A percentile compares a stretch with the other conserved stretches of the same genome.
These are phyloP conservation scores for Siniperca chuatsi DNA, from an alignment of 2,113 vertebrate genomes.

Conservation along the genomic window DNA sequence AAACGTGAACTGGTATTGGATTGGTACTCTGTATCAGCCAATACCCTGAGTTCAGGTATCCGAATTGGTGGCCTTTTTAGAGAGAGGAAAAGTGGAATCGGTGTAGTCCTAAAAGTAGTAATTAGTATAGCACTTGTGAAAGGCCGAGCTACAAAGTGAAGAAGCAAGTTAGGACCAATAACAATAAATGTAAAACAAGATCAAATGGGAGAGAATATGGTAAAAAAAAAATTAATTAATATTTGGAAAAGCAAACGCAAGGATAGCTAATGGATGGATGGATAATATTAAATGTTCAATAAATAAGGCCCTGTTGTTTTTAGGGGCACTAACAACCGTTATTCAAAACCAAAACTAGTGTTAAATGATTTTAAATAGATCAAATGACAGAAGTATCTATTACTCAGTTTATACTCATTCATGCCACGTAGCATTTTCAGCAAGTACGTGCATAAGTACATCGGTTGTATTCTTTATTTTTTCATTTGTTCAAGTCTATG, in stretches of 20 bases:
- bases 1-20: background rate
- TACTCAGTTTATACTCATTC: background rate
- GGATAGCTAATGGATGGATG: background rate
- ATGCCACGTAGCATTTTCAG: background rate
- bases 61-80: background rate
- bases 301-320: background rate
- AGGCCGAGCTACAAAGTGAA: background rate
- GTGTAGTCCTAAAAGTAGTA: background rate
- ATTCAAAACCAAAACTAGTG: constrained; percentile 2
- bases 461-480: background rate
- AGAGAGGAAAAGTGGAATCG: background rate
- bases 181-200: constrained; percentile 5
- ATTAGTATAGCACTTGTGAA: background rate
- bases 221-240: too few relatives aligned
- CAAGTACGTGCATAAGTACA: background rate
- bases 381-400: background rate
- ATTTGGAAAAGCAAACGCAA: too few relatives aligned
- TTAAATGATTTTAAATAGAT: background rate
- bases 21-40: background rate
- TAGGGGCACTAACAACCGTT: background rate
- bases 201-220: too few relatives aligned
- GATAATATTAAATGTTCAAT: background rate
- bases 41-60: background rate
- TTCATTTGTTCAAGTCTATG: background rate
- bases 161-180: background rate